These are phyloP conservation scores for Sinopyrophorus schimmeli DNA, from an alignment of 2,888 invertebrate genomes.

Conservation along the genomic window DNA sequence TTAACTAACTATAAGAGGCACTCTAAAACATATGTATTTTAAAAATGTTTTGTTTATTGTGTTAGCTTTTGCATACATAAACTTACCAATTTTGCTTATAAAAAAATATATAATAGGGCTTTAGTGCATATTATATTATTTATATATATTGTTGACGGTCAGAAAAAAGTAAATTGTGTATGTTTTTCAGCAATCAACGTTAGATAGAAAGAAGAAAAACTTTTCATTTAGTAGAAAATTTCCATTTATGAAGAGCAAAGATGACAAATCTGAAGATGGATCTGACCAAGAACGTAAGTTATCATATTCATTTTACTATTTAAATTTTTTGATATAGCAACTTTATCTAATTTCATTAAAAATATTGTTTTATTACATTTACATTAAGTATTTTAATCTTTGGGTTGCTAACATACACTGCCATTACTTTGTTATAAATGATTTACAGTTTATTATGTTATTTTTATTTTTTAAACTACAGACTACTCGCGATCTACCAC, in stretches of 20 bases:
- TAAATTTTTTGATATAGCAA: background rate
- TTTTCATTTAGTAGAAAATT: constrained; percentile 98
- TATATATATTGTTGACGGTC: too few relatives aligned
- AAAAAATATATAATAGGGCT: too few relatives aligned
- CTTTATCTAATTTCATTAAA: background rate
- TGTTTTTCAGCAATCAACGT: constrained; percentile 83
- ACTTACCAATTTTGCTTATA: too few relatives aligned
- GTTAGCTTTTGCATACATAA: too few relatives aligned
- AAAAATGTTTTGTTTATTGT: too few relatives aligned
- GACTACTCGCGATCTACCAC: constrained; percentile 51
- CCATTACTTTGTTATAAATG: constrained; percentile 24
- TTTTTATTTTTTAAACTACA: constrained; percentile 49
- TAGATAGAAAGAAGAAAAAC: constrained; percentile 97
- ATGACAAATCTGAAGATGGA: constrained; percentile 95
- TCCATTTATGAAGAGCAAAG: constrained; percentile 99
- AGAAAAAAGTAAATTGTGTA: too few relatives aligned
- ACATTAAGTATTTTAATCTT: constrained; percentile 29
- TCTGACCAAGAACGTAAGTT: constrained; percentile 97
- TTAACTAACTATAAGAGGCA: too few relatives aligned
- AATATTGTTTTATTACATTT: constrained; percentile 12
- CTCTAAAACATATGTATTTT: too few relatives aligned
- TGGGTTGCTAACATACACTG: constrained; percentile 24
- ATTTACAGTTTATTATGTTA: constrained; percentile 39
- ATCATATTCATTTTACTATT: background rate
- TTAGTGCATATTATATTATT: too few relatives aligned